Evolutionary conservation across 2,797 vertebrate species (phyloP).

Genomic region (Limosa lapponica): DNA sequence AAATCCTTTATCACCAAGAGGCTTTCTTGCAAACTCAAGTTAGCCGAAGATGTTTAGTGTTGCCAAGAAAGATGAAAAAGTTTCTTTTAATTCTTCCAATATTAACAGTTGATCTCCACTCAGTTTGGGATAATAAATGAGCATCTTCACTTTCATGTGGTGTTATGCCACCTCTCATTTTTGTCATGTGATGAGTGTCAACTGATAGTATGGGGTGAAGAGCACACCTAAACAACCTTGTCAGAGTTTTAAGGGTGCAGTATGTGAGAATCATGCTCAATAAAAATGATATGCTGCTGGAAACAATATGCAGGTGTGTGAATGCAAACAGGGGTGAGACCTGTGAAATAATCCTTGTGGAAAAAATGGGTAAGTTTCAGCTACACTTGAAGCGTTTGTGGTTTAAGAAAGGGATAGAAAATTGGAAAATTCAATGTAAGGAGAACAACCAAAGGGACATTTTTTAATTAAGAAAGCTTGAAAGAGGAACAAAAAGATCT

Average conservation of each 20-base stretch:
- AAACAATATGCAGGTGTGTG: neutral
- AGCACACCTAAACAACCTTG: rapidly evolving
- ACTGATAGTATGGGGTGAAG: neutral
- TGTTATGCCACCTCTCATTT: neutral
- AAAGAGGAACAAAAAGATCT: neutral
- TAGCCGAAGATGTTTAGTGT: neutral
- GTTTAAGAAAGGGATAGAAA: neutral
- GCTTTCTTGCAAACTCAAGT: neutral
- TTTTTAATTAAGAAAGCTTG: neutral
- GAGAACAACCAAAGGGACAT: neutral
- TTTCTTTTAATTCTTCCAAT: neutral
- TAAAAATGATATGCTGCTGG: neutral
- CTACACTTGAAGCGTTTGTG: neutral
- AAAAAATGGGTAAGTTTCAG: rapidly evolving
- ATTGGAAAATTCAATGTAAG: neutral
- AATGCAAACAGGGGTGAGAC: neutral
- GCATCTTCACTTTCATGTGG: neutral
- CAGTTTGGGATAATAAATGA: neutral
- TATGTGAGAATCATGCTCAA: neutral
- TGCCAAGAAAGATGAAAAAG: neutral
- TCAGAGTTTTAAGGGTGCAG: neutral
- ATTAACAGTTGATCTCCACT: neutral
- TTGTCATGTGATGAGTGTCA: neutral
- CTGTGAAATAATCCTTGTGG: neutral
- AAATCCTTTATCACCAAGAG: neutral